Conservation (phyloP, 2,113 vertebrate genomes). For the Pseudorasbora parva region DNA sequence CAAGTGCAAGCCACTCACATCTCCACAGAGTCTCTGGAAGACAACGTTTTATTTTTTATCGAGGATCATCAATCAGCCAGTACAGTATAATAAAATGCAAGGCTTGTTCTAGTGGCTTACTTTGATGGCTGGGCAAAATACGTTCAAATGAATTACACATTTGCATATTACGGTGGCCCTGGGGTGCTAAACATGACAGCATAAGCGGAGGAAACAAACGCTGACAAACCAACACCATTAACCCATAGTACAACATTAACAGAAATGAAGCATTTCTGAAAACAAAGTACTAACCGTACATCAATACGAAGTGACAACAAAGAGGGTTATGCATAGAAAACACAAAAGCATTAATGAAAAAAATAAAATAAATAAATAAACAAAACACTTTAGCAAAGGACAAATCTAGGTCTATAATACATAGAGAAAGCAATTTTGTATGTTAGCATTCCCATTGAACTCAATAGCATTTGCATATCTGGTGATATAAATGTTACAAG, state of each 20-base stretch:
- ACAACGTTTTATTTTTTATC: slow-evolving; percentile 17
- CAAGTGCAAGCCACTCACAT: slow-evolving; percentile 20
- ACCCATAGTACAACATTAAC: slow-evolving; percentile 27
- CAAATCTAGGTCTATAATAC: not conserved
- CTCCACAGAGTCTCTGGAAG: slow-evolving; percentile 4
- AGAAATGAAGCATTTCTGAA: slow-evolving; percentile 10
- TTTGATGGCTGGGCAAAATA: slow-evolving; percentile 7
- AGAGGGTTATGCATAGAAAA: not conserved
- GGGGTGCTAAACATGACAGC: slow-evolving; percentile 2
- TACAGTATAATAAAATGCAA: slow-evolving; percentile 12
- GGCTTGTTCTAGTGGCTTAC: not conserved
- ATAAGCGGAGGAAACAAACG: not conserved
- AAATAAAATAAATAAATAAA: no score
- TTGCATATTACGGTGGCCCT: slow-evolving; percentile 10
- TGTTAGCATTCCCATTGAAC: not conserved
- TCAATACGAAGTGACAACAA: not conserved
- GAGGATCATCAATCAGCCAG: slow-evolving; percentile 18
- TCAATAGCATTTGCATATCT: not conserved
- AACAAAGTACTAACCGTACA: not conserved
- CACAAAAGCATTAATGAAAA: not conserved
- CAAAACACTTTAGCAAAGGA: not conserved
- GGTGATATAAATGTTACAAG: not conserved
- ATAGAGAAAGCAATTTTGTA: not conserved
- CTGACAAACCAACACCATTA: slow-evolving; percentile 37
- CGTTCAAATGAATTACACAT: slow-evolving; percentile 5